Percentiles rank a stretch among this genome's conserved stretches.
phyloP scores from a whole-genome alignment of 92 coral and sea anemone genomes.

The Parazoanthus darwini region DNA sequence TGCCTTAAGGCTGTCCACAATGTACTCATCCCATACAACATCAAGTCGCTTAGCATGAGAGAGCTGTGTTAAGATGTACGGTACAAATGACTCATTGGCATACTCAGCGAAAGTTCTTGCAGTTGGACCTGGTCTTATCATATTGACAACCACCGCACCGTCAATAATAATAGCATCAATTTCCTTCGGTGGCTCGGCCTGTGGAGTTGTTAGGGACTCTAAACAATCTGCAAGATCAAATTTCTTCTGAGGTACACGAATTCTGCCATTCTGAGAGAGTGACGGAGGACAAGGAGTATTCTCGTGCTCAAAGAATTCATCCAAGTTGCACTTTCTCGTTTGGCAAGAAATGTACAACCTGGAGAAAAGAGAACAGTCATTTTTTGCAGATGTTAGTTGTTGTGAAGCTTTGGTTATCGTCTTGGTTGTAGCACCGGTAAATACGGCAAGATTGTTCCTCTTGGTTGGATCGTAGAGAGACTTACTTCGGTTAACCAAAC shows the following conservation, averaged over 20 bases:
- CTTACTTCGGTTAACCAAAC: slow-evolving; percentile 44
- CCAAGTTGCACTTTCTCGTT: slow-evolving; percentile 56
- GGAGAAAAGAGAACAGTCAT: slow-evolving; percentile 60
- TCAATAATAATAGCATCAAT: slow-evolving; percentile 37
- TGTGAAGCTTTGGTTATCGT: slow-evolving; percentile 29
- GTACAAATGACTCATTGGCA: slow-evolving; percentile 53
- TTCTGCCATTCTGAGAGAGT: slow-evolving; percentile 41
- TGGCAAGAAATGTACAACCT: slow-evolving; percentile 61
- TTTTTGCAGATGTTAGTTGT: slow-evolving; percentile 45
- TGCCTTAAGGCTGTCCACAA: slow-evolving; percentile 56
- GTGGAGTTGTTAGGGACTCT: slow-evolving; percentile 1
- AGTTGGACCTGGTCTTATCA: slow-evolving; percentile 15
- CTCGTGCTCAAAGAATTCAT: slow-evolving; percentile 57
- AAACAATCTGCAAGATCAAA: slow-evolving; percentile 41
- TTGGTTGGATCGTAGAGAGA: slow-evolving; percentile 57
- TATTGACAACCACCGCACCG: slow-evolving; percentile 35
- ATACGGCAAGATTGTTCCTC: slow-evolving; percentile 61
- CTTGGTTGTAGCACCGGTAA: slow-evolving; percentile 25
- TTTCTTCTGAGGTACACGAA: slow-evolving; percentile 33
- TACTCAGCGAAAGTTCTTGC: slow-evolving; percentile 40
- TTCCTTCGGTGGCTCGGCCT: slow-evolving; percentile 29
- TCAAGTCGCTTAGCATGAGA: slow-evolving; percentile 57
- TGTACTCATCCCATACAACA: slow-evolving; percentile 72
- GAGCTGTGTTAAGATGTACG: slow-evolving; percentile 62
- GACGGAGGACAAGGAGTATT: slow-evolving; percentile 60